Evolutionary conservation across 2,888 invertebrate genomes (phyloP), one percentile per base, ranked within the genome.

Genomic region (Drosophila kanekoi): DNA sequence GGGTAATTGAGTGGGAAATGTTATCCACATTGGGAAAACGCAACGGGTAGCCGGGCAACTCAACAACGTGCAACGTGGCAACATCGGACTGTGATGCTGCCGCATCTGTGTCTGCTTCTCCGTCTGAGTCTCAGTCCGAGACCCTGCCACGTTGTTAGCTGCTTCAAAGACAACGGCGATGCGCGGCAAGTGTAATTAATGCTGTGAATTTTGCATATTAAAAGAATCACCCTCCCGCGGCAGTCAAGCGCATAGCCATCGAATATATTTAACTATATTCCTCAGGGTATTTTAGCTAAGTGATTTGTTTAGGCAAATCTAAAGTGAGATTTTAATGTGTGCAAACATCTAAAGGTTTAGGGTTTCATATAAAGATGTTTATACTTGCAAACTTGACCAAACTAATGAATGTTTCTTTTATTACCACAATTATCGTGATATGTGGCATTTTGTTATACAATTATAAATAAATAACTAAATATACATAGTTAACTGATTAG

Each of bases 141-240:
- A 45, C 53, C 52, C 75, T 62, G 82, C 79, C 79, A 72, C 61
- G 86, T 81, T 87, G 81, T 82, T 87, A 77, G 79, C 72, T 73
- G 82, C 88, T 72, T 83, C 83, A 83, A 83, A 88, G 88, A 79
- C 88, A 81, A 72, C 65, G 65, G 67, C 79, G 67, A 81, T 52
- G 80, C 71, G 84, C 84, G 63, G 87, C 82, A 88, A 83, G 88
- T 88, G 82, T 85, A 88, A 83, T 83, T 88, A 83, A 83, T 83
- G 88, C 82, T 77, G 86, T 86, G 82, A 88, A 82, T 83, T 83
- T 77, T 85, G 82, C 82, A 88, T 83, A 83, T 88, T 88, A 73
- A 83, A 83, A 83, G 73, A 68, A 58, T 70, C 51, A 16, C 38
- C 16, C 65, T 67, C 56, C 56, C 67, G 58, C 69, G 52, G 41